Base-by-base conservation (phyloP, 1,140 invertebrate genomes). In the Formica exsecta region DNA sequence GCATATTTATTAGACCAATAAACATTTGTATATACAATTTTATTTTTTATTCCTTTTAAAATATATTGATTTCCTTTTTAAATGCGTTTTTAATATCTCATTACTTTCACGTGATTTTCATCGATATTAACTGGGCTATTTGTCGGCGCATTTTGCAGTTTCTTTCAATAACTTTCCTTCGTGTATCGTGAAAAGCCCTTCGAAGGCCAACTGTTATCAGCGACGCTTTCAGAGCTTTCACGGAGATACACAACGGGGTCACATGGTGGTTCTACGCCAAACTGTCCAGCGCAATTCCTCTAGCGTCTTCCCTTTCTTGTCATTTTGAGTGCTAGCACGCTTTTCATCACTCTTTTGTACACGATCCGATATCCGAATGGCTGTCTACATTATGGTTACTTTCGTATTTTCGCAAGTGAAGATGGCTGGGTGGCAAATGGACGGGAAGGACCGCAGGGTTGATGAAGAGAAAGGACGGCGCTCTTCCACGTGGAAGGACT, bases 381-480 rank as follows among this genome's bases (percentile, higher is more conserved):
- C 85, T 62, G 79, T 75, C 74, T 65, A 65, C 62, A 73, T 44
- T 57, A 71, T 54, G 75, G 48, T 76, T 68, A 48, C 59, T 51
- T 89, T 81, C 73, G 70, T 85, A 90, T 87, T 85, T 89, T 57
- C 54, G 36, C 29, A 51, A 89, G 75, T 65, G 80, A 91, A 91
- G 88, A 74, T 48, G 54, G 54, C 41, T 41, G 22, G 44, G 61
- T 44, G 79, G 61, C 38, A 81, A 87, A 90, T 19, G 41, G 81
- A 70, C 29, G 44, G 81, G 71, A 81, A 87, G 79, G 71, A 86
- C 76, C 85, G 59, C 54, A 32, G 16, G 32, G 29, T 81, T 65
- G 64, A 64, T n/a, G 44, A 64, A 75, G 80, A 81, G 68, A 88
- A 86, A 90, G 79, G 22, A 88, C 59, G 86, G 32, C 66, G 66